Conservation (phyloP, 1,140 invertebrate species). For the Megalonaias nervosa region DNA sequence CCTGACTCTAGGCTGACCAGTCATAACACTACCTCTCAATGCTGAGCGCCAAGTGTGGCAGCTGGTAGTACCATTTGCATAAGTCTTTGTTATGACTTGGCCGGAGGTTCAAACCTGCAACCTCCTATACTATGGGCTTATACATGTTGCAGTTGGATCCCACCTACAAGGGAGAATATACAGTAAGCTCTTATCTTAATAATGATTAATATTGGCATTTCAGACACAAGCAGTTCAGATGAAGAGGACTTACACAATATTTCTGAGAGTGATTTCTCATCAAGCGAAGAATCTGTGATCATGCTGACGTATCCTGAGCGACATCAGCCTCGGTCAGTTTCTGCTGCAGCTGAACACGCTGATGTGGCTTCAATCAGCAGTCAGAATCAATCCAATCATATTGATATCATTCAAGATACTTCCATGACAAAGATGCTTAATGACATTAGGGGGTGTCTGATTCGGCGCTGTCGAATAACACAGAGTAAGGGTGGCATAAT, state of each 20-base stretch:
- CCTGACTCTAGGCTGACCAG: too few species aligned
- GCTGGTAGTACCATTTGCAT: too few species aligned
- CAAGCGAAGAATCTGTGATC: conserved; percentile 60
- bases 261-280: conserved; percentile 49
- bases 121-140: too few species aligned
- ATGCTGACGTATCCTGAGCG: conserved; percentile 58
- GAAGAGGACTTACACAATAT: conserved; percentile 21
- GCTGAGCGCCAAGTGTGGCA: too few species aligned
- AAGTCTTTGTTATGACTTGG: too few species aligned
- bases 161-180: too few species aligned
- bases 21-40: too few species aligned
- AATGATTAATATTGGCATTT: not conserved
- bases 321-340: conserved; percentile 47
- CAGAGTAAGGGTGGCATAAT: conserved; percentile 60
- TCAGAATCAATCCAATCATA: conserved; percentile 52
- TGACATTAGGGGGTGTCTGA: conserved; percentile 53
- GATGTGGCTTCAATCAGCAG: conserved; percentile 59
- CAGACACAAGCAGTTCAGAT: conserved; percentile 33
- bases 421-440: conserved; percentile 42
- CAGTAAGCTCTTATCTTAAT: not conserved
- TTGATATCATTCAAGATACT: conserved; percentile 42
- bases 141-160: too few species aligned
- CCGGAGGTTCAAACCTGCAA: too few species aligned
- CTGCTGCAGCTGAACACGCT: conserved; percentile 37
- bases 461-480: conserved; percentile 59